Base-by-base conservation (phyloP, 2,797 vertebrate genomes). In the Amblyraja radiata region DNA sequence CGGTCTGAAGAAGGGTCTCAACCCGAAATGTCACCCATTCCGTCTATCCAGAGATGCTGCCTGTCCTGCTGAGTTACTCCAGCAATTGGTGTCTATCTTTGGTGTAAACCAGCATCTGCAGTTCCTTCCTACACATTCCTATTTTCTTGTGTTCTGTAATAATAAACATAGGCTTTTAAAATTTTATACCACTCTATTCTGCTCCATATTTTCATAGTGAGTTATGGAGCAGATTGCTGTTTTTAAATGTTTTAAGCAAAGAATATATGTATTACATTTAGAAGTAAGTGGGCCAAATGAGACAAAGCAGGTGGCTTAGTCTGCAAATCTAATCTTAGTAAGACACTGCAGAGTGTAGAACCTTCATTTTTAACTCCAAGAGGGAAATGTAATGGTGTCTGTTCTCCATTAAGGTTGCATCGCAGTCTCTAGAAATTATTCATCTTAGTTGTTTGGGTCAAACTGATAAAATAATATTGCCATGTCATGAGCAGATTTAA, bases 231-330 rank as follows among this genome's bases (percentile, higher is more conserved):
- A 61, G 46, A 84, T 58, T 58, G 14, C 14, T 63, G 25, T 65
- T 86, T n/a, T 25, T 63, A 63, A 14, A 32, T 28, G 14, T 13
- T 16, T 16, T 25, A 32, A 86, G 54, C 58, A 63, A 63, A 58
- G 23, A 58, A 58, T 58, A 28, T 83, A 25, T 58, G 2, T 23
- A 32, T 13, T 83, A 13, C 58, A n/a, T 86, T 28, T 54, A 63
- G 83, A 86, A 28, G 28, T 86, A 32, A 86, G 65, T 86, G 28
- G 58, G 28, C 83, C 58, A 65, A 86, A 65, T 88, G n/a, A 88
- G 61, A 88, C 7, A 65, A 16, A 16, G 58, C n/a, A 61, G 11
- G 13, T 88, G 81, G 14, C 28, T 90, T 90, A 32, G 39, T 23
- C 2, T 74, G 39, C 73, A 46, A 46, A 46, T 46, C 46, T 46